Evolutionary conservation across 2,797 vertebrate species (phyloP).

Genomic region (Falco biarmicus): DNA sequence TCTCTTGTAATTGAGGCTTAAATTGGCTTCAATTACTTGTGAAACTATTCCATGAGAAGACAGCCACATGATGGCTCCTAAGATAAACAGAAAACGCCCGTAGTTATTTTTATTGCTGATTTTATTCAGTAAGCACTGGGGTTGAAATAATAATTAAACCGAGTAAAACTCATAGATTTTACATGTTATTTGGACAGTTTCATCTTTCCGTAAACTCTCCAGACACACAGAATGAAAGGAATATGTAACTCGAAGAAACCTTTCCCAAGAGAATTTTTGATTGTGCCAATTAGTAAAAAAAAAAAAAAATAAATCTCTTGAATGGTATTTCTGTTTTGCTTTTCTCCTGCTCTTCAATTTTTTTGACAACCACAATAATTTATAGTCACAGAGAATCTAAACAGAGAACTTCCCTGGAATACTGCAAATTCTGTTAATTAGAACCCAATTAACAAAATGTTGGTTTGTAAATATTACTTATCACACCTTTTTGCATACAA

Average conservation of each 20-base stretch:
- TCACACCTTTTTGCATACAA: not conserved
- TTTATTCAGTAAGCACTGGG: not conserved
- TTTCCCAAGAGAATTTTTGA: not conserved
- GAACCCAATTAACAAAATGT: not conserved
- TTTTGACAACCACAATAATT: not conserved
- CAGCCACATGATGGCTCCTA: not conserved
- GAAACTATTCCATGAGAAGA: not conserved
- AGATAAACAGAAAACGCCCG: not conserved
- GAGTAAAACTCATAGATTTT: not conserved
- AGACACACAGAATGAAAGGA: not conserved
- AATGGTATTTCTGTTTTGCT: not conserved
- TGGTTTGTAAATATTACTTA: not conserved
- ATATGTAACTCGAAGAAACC: not conserved
- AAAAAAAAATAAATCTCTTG: not conserved
- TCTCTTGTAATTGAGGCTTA: not conserved
- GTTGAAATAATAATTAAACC: not conserved
- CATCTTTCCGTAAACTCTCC: not conserved
- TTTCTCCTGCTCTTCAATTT: not conserved
- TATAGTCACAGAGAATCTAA: not conserved
- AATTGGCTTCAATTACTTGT: not conserved
- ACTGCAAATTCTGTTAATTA: not conserved
- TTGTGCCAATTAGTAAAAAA: not conserved
- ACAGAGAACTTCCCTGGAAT: not conserved
- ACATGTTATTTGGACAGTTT: not conserved
- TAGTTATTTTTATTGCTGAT: not conserved